Evolutionary conservation across 2,797 vertebrate species (phyloP), one percentile per base, ranked within the genome.

Genomic region (Typhlichthys subterraneus): DNA sequence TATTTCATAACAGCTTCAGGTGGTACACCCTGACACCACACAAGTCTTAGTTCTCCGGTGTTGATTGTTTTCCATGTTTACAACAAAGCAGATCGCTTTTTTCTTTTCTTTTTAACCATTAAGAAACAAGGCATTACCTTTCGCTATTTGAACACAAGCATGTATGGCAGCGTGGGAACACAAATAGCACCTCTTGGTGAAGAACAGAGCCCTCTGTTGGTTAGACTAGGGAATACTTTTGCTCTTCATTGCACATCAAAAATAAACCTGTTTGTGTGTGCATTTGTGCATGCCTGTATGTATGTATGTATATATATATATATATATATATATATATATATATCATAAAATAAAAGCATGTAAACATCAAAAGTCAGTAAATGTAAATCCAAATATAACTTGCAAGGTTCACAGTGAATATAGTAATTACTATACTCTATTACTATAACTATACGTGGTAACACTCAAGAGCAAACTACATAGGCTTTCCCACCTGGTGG

Each of bases 171-270:
- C 23, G 54, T 56, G 42, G 5, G 48, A 57, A 47, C 13, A 19
- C 2, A 61, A 7, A 48, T 1, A 49, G 2, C 13, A 3, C n/a
- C 14, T 31, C 0, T 13, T 23, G 61, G 42, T 47, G 74, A 82
- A 70, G 13, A 15, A 72, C 68, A 74, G 79, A 85, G 87, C 89
- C 90, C 90, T 82, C 92, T 93, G 76, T 76, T 90, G 93, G 87
- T 49, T 33, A 74, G 75, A 80, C 55, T 59, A 19, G 50, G 47
- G 72, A 84, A 51, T 63, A 59, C 75, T 52, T 47, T 45, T 72
- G 55, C 29, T 47, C 23, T 42, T 19, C 12, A 54, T 38, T 38
- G 38, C 38, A 38, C 38, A 38, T 38, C 38, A 38, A 38, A 6
- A 38, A 9, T 38, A 38, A 9, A 9, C 38, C 38, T 38, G 38